Evolutionary conservation across 1,140 invertebrate genomes (phyloP), one percentile per base, ranked within the genome.

Genomic region (Plectrocnemia conspersa): DNA sequence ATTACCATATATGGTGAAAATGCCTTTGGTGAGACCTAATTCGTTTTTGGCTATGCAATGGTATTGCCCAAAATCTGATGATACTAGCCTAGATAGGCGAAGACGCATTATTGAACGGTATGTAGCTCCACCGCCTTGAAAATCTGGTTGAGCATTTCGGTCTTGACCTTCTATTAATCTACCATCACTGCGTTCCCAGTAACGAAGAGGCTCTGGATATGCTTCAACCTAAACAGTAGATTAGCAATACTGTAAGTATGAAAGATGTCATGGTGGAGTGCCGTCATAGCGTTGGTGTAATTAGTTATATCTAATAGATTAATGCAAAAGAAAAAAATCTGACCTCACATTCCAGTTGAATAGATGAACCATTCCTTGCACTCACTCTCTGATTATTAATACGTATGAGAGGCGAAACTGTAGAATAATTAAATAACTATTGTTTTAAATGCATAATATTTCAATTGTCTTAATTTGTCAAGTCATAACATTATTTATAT

Each of bases 41-140:
- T 86, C 84, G 68, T 93, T 94, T 65, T 88, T 91, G 18, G 82
- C 84, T 33, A 91, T 81, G 65, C 91, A 95, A 62, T 86, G 80
- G 66, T 93, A 95, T 29, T 78, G 74, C 9, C 86, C 79, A 66
- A 81, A 72, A 55, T 95, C 90, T 27, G 77, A 64, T 10, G 75
- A 68, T 16, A 73, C 75, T 16, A 91, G 68, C 41, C 80, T 78
- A 0, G 77, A 82, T 18, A 94, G 83, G 45, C 85, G 88, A 27
- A 93, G 67, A 29, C 81, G 79, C 86, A 91, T 91, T 64, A 77
- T 79, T 42, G 80, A 75, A 4, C 71, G 62, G 68, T 71, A 76
- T 1, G 70, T 64, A 13, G 71, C 69, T 15, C 53, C 45, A 1
- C 54, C 46, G 45, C 60, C 46, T 52, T 64, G 58, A 32, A 75